Evolutionary conservation across 2,113 vertebrate genomes (phyloP), one percentile per base, ranked within the genome.

Genomic region (Pterocles gutturalis): DNA sequence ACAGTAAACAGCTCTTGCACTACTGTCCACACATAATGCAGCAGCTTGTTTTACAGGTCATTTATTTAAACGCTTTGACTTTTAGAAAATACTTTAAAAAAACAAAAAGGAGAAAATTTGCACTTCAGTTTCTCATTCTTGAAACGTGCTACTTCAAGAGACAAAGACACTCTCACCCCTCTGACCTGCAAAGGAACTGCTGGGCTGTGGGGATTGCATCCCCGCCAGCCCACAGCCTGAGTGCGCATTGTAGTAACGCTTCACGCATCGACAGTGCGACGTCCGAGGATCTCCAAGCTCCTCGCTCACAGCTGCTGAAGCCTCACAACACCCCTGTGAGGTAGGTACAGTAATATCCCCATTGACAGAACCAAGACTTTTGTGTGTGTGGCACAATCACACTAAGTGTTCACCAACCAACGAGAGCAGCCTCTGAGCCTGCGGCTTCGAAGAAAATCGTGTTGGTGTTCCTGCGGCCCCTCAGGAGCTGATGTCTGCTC

Each of bases 11-110:
- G 69, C 71, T 28, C 81, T 87, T 80, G 95, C 84, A 64, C 51
- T 60, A 25, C 92, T 84, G 54, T 76, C 93, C 90, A 66, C 31
- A 87, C 81, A 81, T 65, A 96, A 91, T 71, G 93, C 87, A 90
- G 66, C 91, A 79, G 94, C 78, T 96, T 64, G 55, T 48, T 93
- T 87, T 87, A 97, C 67, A 96, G 60, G 94, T 97, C 93, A 92
- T 90, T 75, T 89, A 72, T 90, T 97, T 97, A 98, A 98, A 98
- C 95, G 97, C 90, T 97, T 94, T 92, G 97, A 98, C 96, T 82
- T 84, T 87, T 94, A 96, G 83, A 96, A 97, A 96, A 96, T 84
- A 94, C 89, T 89, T 71, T 84, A 38, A 82, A 97, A 91, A 97
- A 89, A 83, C 36, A 91, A 55, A 36, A 49, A 54, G 29, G 66